Percentiles rank a stretch among this genome's conserved stretches.
These are phyloP conservation scores for Drosophila tanythrix DNA, from an alignment of 2,888 invertebrate species.

Conservation along the genomic window DNA sequence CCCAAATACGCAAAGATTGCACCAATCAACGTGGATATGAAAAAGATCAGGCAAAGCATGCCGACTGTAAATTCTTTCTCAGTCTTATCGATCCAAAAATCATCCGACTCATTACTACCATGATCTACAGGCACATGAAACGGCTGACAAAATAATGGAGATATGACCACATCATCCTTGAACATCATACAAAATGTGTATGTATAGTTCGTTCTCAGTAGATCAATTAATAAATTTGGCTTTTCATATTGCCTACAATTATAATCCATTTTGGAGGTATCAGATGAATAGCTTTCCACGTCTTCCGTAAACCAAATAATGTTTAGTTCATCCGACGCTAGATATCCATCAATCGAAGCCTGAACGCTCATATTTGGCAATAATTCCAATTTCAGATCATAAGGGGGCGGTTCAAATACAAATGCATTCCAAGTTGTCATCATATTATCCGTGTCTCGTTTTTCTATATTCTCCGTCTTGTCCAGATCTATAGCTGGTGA, in stretches of 20 bases:
- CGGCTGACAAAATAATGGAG: conserved; percentile 82
- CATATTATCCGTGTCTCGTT: not conserved
- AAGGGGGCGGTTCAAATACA: conserved; percentile 68
- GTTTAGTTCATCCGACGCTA: conserved; percentile 44
- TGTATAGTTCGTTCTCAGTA: conserved; percentile 68
- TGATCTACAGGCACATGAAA: conserved; percentile 65
- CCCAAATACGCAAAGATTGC: conserved; percentile 76
- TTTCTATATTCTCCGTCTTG: not conserved
- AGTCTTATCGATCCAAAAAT: conserved; percentile 62
- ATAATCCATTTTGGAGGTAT: conserved; percentile 56
- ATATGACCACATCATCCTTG: conserved; percentile 50
- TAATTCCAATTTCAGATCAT: conserved; percentile 70
- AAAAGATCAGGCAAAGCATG: conserved; percentile 75
- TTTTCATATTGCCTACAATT: conserved; percentile 70
- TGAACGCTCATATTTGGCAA: conserved; percentile 61
- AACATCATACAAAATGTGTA: conserved; percentile 82
- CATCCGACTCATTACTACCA: conserved; percentile 2
- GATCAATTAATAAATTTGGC: conserved; percentile 63
- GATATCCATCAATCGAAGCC: conserved; percentile 58
- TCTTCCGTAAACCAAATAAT: conserved; percentile 82
- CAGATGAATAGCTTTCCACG: conserved; percentile 6
- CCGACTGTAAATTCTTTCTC: conserved; percentile 78
- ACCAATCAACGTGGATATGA: conserved; percentile 71
- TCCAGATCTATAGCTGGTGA: conserved; percentile 27
- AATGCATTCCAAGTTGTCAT: conserved; percentile 9